Percentiles rank a stretch among this genome's conserved stretches.
phyloP scores from a whole-genome alignment of 37 sponge, comb jelly and placozoan genomes.

The Sycon ciliatum region DNA sequence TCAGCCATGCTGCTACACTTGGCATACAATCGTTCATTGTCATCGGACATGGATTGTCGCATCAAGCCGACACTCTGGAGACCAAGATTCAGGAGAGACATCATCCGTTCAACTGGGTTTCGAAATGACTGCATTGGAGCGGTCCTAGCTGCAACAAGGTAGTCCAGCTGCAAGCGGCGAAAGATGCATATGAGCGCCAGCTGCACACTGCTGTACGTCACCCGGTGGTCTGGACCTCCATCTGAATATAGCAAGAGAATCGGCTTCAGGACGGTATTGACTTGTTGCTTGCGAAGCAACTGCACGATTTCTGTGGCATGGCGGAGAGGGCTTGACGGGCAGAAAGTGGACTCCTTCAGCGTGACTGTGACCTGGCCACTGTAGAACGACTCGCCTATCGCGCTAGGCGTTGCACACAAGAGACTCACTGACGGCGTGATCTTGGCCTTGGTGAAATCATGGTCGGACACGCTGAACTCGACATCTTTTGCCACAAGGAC shows the following conservation, averaged over 20 bases:
- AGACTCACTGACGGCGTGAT: no score
- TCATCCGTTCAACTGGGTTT: slow-evolving; percentile 20
- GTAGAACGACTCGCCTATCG: no score
- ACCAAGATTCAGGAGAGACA: slow-evolving; percentile 21
- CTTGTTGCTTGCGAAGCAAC: not conserved
- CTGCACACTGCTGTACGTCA: slow-evolving; percentile 22
- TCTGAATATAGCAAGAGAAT: slow-evolving; percentile 27
- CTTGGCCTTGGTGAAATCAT: no score
- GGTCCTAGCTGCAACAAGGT: slow-evolving; percentile 14
- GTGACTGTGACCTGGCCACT: not conserved
- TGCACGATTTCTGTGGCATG: slow-evolving; percentile 18
- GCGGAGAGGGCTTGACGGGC: slow-evolving; percentile 10
- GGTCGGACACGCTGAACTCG: no score
- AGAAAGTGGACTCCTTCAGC: slow-evolving; percentile 18
- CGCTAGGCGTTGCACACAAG: no score
- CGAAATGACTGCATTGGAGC: slow-evolving; percentile 26
- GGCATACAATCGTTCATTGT: not conserved
- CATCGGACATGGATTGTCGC: slow-evolving; percentile 1
- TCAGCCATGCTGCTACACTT: not conserved
- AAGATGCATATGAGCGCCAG: slow-evolving; percentile 19
- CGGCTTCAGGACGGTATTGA: not conserved
- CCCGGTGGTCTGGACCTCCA: slow-evolving; percentile 26
- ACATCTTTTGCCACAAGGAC: no score
- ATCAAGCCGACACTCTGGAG: slow-evolving; percentile 19
- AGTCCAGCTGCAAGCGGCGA: slow-evolving; percentile 14